Conservation (phyloP, 2,113 vertebrate genomes). For the Proterorhinus semilunaris region DNA sequence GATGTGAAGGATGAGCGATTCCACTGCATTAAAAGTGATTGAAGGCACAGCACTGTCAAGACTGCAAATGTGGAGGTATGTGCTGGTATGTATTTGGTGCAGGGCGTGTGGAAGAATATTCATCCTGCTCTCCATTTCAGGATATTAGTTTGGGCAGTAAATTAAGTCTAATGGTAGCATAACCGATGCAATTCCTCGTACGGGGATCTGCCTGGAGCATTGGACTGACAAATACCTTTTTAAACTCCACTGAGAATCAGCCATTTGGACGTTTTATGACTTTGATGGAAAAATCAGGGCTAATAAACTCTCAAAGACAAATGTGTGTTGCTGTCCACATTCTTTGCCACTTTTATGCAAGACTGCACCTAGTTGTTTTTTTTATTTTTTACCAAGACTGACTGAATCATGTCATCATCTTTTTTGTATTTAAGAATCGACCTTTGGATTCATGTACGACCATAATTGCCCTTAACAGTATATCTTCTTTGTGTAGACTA, state of each 20-base stretch:
- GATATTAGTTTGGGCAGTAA: slow-evolving; percentile 58
- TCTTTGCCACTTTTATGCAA: no score
- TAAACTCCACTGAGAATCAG: slow-evolving; percentile 9
- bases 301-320: slow-evolving; percentile 14
- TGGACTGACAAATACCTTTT: slow-evolving; percentile 32
- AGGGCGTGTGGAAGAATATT: slow-evolving; percentile 10
- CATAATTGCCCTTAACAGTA: no score
- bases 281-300: slow-evolving; percentile 11
- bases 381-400: no score
- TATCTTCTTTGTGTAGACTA: no score
- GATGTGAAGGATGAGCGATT: slow-evolving; percentile 48
- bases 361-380: no score
- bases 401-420: no score
- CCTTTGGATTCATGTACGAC: no score
- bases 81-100: slow-evolving; percentile 3
- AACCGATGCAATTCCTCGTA: slow-evolving; percentile 43
- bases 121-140: slow-evolving; percentile 48
- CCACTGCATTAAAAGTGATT: slow-evolving; percentile 52
- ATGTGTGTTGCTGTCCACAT: neutral
- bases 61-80: slow-evolving; percentile 22
- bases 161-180: slow-evolving; percentile 56
- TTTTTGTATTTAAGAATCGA: no score
- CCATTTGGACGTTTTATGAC: slow-evolving; percentile 14
- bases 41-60: slow-evolving; percentile 34
- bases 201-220: slow-evolving; percentile 16